phyloP scores from a whole-genome alignment of 1,140 invertebrate species.

The Elysia chlorotica region DNA sequence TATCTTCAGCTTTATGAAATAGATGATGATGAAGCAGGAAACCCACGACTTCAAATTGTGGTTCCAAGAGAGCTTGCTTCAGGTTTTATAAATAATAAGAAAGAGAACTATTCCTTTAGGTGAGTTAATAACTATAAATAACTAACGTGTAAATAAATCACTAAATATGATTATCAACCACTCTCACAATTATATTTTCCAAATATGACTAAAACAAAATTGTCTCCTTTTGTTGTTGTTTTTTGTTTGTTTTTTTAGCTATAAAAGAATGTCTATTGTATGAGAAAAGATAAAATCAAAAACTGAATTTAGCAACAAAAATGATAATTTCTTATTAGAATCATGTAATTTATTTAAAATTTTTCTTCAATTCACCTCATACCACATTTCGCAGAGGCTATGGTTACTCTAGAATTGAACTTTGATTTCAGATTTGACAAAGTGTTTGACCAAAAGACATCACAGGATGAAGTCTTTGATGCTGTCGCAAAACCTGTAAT shows the following conservation, averaged over 20 bases:
- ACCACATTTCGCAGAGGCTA: too few species aligned
- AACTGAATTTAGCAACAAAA: too few species aligned
- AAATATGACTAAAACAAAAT: too few species aligned
- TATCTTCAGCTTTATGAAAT: constrained; percentile 57
- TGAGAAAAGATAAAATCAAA: too few species aligned
- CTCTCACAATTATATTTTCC: too few species aligned
- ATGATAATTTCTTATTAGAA: too few species aligned
- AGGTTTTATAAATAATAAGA: constrained; percentile 62
- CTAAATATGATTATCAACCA: not conserved
- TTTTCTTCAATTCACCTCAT: too few species aligned
- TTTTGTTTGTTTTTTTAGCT: too few species aligned
- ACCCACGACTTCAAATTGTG: constrained; percentile 44
- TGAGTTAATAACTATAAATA: constrained; percentile 22
- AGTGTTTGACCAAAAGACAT: constrained; percentile 56
- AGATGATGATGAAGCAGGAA: constrained; percentile 51
- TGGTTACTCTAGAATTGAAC: too few species aligned
- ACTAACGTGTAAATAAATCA: not conserved
- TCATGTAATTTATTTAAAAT: too few species aligned
- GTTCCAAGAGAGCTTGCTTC: constrained; percentile 56
- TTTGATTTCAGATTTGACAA: constrained; percentile 55
- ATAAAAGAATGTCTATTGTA: too few species aligned
- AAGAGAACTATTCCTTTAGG: constrained; percentile 61
- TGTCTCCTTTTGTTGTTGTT: too few species aligned
- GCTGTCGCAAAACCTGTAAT: constrained; percentile 59
- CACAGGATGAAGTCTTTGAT: constrained; percentile 62